Evolutionary conservation across 2,113 vertebrate genomes (phyloP).

Genomic region (Vimba vimba): DNA sequence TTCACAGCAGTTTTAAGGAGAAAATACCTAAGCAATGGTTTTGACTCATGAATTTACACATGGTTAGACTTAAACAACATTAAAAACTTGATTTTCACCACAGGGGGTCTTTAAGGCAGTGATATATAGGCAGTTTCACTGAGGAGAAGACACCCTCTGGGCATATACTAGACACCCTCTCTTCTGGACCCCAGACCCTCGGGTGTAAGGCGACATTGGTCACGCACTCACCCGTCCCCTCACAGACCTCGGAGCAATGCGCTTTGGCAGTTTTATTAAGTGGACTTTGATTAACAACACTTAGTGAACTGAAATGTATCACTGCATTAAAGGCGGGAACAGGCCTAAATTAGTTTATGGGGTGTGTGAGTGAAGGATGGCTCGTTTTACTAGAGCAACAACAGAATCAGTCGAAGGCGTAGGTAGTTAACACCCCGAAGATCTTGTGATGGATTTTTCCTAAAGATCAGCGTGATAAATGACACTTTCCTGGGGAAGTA

Average conservation of each 20-base stretch:
- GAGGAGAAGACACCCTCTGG: too few relatives aligned
- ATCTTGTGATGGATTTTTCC: constrained; percentile 29
- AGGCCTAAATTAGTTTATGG: constrained; percentile 19
- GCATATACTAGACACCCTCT: too few relatives aligned
- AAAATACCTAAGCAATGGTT: too few relatives aligned
- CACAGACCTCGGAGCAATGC: neutral
- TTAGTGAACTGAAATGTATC: constrained; percentile 24
- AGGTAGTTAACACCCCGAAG: constrained; percentile 27
- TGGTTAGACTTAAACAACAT: too few relatives aligned
- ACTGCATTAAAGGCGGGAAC: constrained; percentile 11
- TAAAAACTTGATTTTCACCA: too few relatives aligned
- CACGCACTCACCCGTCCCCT: neutral
- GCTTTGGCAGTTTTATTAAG: constrained; percentile 36
- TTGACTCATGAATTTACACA: too few relatives aligned
- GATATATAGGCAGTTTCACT: too few relatives aligned
- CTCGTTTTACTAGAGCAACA: constrained; percentile 27
- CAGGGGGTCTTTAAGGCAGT: too few relatives aligned
- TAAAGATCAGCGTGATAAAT: constrained; percentile 36
- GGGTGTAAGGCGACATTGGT: neutral
- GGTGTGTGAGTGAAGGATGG: constrained; percentile 5
- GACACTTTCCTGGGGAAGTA: constrained; percentile 12
- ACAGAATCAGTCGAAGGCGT: neutral
- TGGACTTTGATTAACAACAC: constrained; percentile 36
- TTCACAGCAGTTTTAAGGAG: too few relatives aligned
- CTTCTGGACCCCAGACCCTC: neutral